These are phyloP conservation scores for Ctenicera cuprea DNA, from an alignment of 2,888 invertebrate genomes.

Conservation along the genomic window DNA sequence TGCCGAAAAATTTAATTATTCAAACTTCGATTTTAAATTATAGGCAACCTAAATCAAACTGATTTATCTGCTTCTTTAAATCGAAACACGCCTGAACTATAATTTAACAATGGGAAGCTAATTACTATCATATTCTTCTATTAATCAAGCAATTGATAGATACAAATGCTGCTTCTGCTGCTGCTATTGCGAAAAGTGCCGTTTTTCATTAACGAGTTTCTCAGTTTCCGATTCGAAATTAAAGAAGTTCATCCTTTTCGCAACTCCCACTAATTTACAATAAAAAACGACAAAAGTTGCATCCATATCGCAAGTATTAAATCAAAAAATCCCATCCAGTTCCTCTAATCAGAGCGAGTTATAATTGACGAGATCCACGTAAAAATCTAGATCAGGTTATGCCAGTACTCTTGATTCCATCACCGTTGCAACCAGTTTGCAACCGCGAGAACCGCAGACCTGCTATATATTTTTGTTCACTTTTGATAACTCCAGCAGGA, in stretches of 20 bases:
- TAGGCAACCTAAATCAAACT: conserved; percentile 35
- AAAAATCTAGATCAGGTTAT: conserved; percentile 55
- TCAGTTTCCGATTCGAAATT: conserved; percentile 18
- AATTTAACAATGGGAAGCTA: conserved; percentile 48
- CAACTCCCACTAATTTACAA: background rate
- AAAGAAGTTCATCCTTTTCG: background rate
- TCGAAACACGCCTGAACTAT: conserved; percentile 44
- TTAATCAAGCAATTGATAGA: conserved; percentile 49
- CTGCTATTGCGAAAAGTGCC: background rate
- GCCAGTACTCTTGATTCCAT: conserved; percentile 39
- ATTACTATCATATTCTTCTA: conserved; percentile 47
- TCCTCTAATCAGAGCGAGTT: conserved; percentile 14
- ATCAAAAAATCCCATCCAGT: background rate
- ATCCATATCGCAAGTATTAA: background rate
- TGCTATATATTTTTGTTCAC: background rate
- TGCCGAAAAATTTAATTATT: conserved; percentile 4
- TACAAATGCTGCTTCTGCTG: background rate
- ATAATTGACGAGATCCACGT: conserved; percentile 29
- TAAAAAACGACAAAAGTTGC: background rate
- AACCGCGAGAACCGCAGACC: conserved; percentile 44
- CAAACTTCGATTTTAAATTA: conserved; percentile 26
- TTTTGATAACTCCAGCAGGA: background rate
- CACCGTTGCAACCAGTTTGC: conserved; percentile 38
- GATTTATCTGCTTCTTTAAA: conserved; percentile 32
- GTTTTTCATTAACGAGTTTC: conserved; percentile 15